Base-by-base conservation (phyloP, 2,888 invertebrate species). In the Mesoligia furuncula region DNA sequence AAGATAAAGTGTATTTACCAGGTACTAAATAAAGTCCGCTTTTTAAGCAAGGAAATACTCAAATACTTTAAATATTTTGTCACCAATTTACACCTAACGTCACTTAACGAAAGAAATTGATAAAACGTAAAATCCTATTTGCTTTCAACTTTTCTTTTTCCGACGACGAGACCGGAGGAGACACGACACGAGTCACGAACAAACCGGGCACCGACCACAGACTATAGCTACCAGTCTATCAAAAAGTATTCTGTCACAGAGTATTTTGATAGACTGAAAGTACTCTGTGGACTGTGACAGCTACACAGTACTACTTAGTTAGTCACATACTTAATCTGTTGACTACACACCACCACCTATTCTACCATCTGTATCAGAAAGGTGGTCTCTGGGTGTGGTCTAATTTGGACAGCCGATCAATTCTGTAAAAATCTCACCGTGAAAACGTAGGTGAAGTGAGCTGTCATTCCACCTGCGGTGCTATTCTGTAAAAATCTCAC, bases 1-100 rank as follows among this genome's bases (percentile, higher is more conserved):
- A 84, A 79, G 85, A 84, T 79, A 80, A 69, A 77, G 62, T 77
- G 68, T 85, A 83, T 84, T 85, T 88, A 88, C 88, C 89, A 85
- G 42, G 76, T 76, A 69, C 24, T 65, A 72, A 81, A 73, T 73
- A n/a, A 73, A 77, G 77, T 73, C 59, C 54, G 67, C 75, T 77
- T 54, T 31, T 3, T 54, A 62, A 1, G 57, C 62, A 67, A 75
- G 81, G 51, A 77, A 74, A 69, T 80, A 61, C 45, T 72, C 13
- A 54, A 54, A 51, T 64, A 68, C 36, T 67, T 27, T 36, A 42
- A 27, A n/a, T 75, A 59, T 73, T 62, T 76, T 70, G 61, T 65
- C 77, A 83, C 61, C 57, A 75, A 81, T 76, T 67, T 77, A 73
- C 39, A 81, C 48, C 31, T 57, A 65, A 73, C 75, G 74, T 78